phyloP scores from a whole-genome alignment of 2,888 invertebrate genomes.

The Drosophila vallismaia region DNA sequence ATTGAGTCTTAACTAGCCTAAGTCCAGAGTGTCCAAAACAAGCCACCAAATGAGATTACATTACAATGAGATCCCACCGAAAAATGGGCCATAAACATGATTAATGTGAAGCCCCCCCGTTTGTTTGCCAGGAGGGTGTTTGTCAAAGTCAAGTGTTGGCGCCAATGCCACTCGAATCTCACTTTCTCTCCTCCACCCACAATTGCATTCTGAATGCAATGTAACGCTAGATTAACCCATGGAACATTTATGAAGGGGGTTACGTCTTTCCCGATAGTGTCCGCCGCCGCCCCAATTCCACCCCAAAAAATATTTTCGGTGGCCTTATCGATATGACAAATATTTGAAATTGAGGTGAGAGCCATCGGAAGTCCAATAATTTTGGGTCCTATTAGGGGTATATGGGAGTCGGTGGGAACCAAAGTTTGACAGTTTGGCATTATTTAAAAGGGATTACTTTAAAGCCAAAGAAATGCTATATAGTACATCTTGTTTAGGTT shows the following conservation, averaged over 20 bases:
- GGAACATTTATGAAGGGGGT: neutral
- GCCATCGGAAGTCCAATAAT: slow-evolving; percentile 20
- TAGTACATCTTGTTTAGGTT: no score
- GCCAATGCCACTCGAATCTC: slow-evolving; percentile 70
- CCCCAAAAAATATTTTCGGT: slow-evolving; percentile 46
- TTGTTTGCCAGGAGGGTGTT: slow-evolving; percentile 51
- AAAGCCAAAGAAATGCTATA: neutral
- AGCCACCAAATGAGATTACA: neutral
- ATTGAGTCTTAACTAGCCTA: slow-evolving; percentile 20
- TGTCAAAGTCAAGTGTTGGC: slow-evolving; percentile 81
- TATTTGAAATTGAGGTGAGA: slow-evolving; percentile 70
- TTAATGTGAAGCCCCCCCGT: slow-evolving; percentile 49
- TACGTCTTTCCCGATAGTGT: slow-evolving; percentile 29
- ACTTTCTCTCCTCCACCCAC: slow-evolving; percentile 1
- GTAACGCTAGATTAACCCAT: slow-evolving; percentile 49
- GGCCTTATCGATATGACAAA: slow-evolving; percentile 69
- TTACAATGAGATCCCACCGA: slow-evolving; percentile 22
- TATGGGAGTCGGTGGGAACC: slow-evolving; percentile 16
- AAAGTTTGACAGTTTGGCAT: slow-evolving; percentile 3
- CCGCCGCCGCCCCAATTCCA: slow-evolving; percentile 19
- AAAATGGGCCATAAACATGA: slow-evolving; percentile 48
- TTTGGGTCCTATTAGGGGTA: slow-evolving; percentile 4
- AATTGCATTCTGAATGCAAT: slow-evolving; percentile 53
- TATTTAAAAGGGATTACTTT: neutral
- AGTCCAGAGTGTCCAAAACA: slow-evolving; percentile 10